Conservation (phyloP, 2,113 vertebrate genomes). For the Coracopsis vasa region DNA sequence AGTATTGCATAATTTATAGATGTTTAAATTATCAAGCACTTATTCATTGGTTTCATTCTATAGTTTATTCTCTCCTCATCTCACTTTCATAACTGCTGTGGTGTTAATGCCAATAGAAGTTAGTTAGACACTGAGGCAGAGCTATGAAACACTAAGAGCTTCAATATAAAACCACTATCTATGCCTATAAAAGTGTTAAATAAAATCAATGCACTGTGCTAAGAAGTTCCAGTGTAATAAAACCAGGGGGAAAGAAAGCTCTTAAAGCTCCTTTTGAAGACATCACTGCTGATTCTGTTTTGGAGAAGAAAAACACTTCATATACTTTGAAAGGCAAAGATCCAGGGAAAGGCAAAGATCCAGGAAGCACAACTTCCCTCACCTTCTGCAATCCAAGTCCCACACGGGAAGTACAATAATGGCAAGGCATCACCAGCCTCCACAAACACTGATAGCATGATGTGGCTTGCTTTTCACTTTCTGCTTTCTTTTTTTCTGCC, state of each 20-base stretch:
- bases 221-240: background rate
- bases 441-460: fast-evolving
- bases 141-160: background rate
- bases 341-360: background rate
- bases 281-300: background rate
- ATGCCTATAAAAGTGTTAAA: background rate
- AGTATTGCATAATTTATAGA: background rate
- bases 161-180: background rate
- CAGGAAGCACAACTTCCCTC: background rate
- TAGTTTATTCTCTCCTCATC: background rate
- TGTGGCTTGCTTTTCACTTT: background rate
- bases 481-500: background rate
- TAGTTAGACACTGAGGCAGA: background rate
- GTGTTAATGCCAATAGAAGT: background rate
- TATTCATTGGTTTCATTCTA: background rate
- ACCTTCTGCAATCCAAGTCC: fast-evolving
- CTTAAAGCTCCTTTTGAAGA: background rate
- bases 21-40: background rate
- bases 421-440: background rate
- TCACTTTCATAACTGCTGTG: background rate
- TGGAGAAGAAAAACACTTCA: background rate
- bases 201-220: background rate
- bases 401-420: fast-evolving
- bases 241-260: background rate
- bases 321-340: background rate